Conservation (phyloP, 2,113 vertebrate species). For the Chinchilla lanigera region DNA sequence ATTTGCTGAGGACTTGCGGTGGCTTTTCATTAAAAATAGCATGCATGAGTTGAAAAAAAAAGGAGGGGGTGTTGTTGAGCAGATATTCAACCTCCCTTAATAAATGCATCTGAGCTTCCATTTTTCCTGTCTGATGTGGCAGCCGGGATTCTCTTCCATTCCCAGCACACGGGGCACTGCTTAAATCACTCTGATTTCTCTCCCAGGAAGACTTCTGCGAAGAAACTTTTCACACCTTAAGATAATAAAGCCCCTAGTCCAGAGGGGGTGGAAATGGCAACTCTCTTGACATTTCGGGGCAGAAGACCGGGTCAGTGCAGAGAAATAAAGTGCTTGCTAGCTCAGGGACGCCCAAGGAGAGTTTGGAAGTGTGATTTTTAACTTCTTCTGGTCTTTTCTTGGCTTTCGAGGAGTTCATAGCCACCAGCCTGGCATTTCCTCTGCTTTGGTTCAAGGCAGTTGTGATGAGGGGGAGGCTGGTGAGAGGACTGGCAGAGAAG, state of each 20-base stretch:
- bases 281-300: constrained; percentile 80
- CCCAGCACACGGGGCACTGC: constrained; percentile 78
- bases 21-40: constrained; percentile 88
- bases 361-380: constrained; percentile 75
- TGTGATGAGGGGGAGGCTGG: neutral
- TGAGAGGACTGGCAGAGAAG: neutral
- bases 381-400: constrained; percentile 47
- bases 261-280: constrained; percentile 81
- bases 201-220: constrained; percentile 80
- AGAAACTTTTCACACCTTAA: constrained; percentile 84
- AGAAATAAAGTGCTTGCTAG: constrained; percentile 69
- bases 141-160: constrained; percentile 80
- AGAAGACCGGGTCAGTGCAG: constrained; percentile 71
- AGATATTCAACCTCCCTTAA: constrained; percentile 81
- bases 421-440: neutral
- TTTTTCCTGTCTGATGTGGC: constrained; percentile 82
- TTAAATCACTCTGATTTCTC: constrained; percentile 87
- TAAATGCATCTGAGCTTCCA: constrained; percentile 82
- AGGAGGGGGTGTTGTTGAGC: constrained; percentile 72
- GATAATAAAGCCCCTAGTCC: constrained; percentile 84
- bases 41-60: constrained; percentile 63
- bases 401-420: constrained; percentile 56
- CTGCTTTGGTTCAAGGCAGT: neutral
- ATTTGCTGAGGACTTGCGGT: constrained; percentile 85
- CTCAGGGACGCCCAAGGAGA: constrained; percentile 52